These are phyloP conservation scores for Lethenteron camtschaticum DNA, from an alignment of 2,113 vertebrate genomes.

Conservation along the genomic window DNA sequence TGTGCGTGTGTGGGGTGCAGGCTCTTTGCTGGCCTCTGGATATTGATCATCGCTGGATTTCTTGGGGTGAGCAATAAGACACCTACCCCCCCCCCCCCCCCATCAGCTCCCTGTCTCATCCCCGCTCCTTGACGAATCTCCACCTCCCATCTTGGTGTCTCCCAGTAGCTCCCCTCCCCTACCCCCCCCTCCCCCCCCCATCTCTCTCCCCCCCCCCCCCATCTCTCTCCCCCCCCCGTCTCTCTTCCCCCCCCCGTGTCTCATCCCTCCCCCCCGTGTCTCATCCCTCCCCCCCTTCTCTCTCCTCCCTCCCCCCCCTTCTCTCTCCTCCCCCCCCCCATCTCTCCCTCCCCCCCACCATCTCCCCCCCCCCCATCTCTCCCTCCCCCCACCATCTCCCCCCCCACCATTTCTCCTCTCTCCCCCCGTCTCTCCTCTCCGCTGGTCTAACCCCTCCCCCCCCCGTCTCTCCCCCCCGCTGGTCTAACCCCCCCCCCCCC, in stretches of 20 bases:
- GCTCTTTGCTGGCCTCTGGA: constrained; percentile 63
- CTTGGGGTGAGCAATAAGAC: constrained; percentile 37
- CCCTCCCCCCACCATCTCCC: background rate
- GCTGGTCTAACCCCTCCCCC: background rate
- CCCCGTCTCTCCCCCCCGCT: background rate
- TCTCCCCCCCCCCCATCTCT: background rate
- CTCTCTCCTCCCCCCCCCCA: background rate
- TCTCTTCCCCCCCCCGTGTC: background rate
- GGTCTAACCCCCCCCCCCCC: background rate
- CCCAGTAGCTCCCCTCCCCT: background rate
- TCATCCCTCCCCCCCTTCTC: background rate
- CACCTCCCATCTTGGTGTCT: background rate
- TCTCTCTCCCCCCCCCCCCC: background rate
- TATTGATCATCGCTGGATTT: constrained; percentile 47
- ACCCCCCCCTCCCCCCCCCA: background rate
- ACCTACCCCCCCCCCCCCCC: background rate
- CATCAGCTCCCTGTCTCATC: background rate
- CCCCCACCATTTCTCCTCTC: background rate
- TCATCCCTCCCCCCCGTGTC: background rate
- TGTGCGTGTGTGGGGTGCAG: constrained; percentile 15
- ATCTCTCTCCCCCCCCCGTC: background rate
- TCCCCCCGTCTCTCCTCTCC: background rate
- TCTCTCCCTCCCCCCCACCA: background rate
- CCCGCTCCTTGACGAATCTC: background rate
- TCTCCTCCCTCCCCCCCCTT: background rate